Evolutionary conservation across 1,140 invertebrate genomes (phyloP), one percentile per base, ranked within the genome.

Genomic region (Planococcus citri): DNA sequence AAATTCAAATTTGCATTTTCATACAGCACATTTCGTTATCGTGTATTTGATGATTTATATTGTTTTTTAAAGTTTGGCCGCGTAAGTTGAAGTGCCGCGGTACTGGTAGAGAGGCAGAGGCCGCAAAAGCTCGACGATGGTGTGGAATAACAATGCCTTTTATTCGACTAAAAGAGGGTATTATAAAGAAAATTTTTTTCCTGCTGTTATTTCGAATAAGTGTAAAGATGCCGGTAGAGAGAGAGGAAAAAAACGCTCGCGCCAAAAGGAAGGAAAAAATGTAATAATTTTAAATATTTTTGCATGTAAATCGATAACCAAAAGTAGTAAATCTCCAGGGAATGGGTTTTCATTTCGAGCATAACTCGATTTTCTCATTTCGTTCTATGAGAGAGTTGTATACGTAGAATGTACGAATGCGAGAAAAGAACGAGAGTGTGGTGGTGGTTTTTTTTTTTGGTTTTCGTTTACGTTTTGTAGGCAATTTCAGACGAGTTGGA

Each of bases 251-350:
- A n/a, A n/a, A n/a, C n/a, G n/a, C n/a, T n/a, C n/a, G n/a, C n/a
- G n/a, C n/a, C n/a, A n/a, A n/a, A n/a, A n/a, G n/a, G n/a, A 51
- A 51, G 2, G n/a, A 51, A 20, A 51, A n/a, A 20, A 51, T 51
- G 41, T 51, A 51, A 51, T 51, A 51, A 51, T 51, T 51, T 51
- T 51, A 51, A 51, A 51, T 51, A 51, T 51, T 51, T 51, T 51
- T 51, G n/a, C 41, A 51, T 51, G 41, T 51, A 51, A 51, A 51
- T 51, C 41, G 41, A 51, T 51, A 51, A 51, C 41, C 41, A 20
- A 51, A 51, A 51, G 41, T 51, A 51, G 41, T 51, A 51, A 51
- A 51, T 14, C 41, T 51, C 41, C 6, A 51, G 41, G 41, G 41
- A 51, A 51, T 51, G 3, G 29, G 41, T 51, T 51, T 51, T 51